These are phyloP conservation scores for Spea hammondii DNA, from an alignment of 2,797 vertebrate species.

Conservation along the genomic window DNA sequence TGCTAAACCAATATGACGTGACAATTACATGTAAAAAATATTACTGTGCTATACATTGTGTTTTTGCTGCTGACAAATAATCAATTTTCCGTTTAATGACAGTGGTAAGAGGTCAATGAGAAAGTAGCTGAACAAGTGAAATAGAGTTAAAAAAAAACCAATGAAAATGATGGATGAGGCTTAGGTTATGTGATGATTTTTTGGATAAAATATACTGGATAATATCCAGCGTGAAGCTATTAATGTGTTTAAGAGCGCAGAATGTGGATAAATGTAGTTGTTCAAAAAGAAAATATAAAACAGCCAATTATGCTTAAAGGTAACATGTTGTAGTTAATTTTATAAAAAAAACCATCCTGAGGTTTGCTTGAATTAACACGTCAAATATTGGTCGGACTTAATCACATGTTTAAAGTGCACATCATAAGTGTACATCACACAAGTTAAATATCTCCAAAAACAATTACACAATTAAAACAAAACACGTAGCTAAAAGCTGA, in stretches of 20 bases:
- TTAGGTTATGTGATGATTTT: not conserved
- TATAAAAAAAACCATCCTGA: not conserved
- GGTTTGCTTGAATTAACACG: constrained; percentile 9
- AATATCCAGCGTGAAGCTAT: not conserved
- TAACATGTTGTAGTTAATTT: not conserved
- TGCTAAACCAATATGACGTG: no score
- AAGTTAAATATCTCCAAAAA: no score
- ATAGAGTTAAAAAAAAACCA: not conserved
- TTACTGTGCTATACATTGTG: no score
- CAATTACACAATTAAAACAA: no score
- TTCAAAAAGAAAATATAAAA: not conserved
- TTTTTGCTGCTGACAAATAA: no score
- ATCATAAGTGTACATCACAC: not conserved
- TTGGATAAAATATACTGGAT: not conserved
- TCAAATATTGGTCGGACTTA: not conserved
- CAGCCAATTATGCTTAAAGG: not conserved
- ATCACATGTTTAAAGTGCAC: constrained; percentile 12
- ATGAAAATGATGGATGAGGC: not conserved
- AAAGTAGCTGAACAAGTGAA: not conserved
- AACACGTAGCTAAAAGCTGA: no score
- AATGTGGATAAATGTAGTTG: not conserved
- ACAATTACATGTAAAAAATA: no score
- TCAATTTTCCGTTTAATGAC: not conserved
- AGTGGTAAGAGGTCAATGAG: not conserved
- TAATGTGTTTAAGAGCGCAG: not conserved